Conservation (phyloP, 2,113 vertebrate species). For the Epinephelus cyanopodus region DNA sequence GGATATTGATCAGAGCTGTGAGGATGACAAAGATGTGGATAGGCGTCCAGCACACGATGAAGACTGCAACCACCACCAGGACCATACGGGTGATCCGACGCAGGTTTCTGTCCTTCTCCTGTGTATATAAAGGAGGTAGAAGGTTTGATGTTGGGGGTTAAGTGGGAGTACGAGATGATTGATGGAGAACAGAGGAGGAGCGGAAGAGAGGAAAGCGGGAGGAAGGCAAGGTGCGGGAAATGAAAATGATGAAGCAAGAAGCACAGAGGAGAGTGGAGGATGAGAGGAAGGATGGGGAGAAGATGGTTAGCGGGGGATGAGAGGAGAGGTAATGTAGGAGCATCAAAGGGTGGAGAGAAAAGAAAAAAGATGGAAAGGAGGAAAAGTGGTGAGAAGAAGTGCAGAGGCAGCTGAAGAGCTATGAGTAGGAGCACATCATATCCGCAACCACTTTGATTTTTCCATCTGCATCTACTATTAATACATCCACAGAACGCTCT, state of each 20-base stretch:
- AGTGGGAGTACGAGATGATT: neutral
- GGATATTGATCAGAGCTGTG: constrained; percentile 94
- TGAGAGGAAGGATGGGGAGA: neutral
- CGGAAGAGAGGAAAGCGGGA: neutral
- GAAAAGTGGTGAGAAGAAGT: neutral
- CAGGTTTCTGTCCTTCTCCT: constrained; percentile 97
- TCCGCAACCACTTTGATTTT: neutral
- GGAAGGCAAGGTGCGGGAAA: neutral
- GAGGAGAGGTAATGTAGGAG: neutral
- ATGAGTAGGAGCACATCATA: neutral
- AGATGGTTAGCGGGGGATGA: neutral
- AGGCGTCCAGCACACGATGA: constrained; percentile 98
- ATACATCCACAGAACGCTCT: neutral
- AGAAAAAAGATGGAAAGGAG: neutral
- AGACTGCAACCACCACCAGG: constrained; percentile 97
- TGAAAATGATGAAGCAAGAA: neutral
- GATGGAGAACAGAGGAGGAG: neutral
- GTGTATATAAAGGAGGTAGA: neutral
- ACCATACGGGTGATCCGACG: constrained; percentile 98
- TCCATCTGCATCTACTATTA: neutral
- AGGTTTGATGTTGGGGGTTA: neutral
- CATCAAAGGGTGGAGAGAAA: neutral
- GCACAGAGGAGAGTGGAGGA: neutral
- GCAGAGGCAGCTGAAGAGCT: neutral
- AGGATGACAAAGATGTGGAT: constrained; percentile 99